Evolutionary conservation across 2,888 invertebrate species (phyloP).

Genomic region (Nomada lathburiana): DNA sequence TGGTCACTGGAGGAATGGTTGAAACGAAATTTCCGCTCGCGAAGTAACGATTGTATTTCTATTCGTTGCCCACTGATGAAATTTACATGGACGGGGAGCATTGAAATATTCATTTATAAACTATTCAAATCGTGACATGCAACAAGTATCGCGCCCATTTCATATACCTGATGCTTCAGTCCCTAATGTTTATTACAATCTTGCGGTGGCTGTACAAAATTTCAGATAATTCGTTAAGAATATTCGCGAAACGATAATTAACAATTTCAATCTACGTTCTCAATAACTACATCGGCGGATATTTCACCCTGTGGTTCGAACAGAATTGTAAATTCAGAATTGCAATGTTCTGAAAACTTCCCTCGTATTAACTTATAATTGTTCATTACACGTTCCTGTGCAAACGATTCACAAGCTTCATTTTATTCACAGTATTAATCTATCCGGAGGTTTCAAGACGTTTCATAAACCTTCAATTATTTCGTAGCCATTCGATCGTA

Average conservation of each 20-base stretch:
- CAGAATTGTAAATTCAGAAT: no score
- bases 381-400: no score
- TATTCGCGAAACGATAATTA: not conserved
- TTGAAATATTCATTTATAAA: not conserved
- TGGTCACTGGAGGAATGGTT: constrained; percentile 49
- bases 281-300: no score
- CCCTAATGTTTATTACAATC: no score
- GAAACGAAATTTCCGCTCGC: not conserved
- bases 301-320: no score
- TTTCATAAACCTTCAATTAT: not conserved
- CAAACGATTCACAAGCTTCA: no score
- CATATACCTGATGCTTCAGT: no score
- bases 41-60: not conserved
- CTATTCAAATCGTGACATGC: no score
- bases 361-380: no score
- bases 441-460: no score
- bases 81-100: not conserved
- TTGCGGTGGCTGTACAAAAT: not conserved
- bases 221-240: not conserved
- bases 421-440: not conserved
- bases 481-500: not conserved
- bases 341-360: no score
- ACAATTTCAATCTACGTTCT: not conserved
- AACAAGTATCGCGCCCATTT: no score
- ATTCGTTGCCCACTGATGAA: not conserved